Evolutionary conservation across 2,113 vertebrate species (phyloP).

Genomic region (Taurulus bubalis): DNA sequence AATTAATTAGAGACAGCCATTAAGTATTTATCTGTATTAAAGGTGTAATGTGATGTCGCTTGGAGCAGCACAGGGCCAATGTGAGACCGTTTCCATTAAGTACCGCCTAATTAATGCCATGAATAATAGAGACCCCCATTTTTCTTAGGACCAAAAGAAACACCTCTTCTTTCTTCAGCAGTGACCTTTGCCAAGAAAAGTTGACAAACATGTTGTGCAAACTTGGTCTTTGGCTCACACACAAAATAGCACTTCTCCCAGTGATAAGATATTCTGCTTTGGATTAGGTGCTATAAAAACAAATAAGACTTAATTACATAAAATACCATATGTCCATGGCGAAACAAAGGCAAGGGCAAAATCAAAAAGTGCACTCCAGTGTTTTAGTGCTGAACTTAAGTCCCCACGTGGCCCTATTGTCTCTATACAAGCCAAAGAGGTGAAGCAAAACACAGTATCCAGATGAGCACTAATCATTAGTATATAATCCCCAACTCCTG

Average conservation of each 20-base stretch:
- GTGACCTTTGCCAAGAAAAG: slow-evolving; percentile 75
- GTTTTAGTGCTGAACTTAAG: slow-evolving; percentile 65
- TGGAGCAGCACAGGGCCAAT: slow-evolving; percentile 69
- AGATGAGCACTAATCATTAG: slow-evolving; percentile 85
- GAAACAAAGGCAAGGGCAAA: slow-evolving; percentile 74
- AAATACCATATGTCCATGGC: slow-evolving; percentile 55
- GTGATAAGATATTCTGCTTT: slow-evolving; percentile 18
- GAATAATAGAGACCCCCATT: slow-evolving; percentile 79
- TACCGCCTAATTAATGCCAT: slow-evolving; percentile 79
- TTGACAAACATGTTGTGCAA: slow-evolving; percentile 57
- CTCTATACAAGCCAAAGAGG: slow-evolving; percentile 74
- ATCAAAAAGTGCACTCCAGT: slow-evolving; percentile 59
- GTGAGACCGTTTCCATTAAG: slow-evolving; percentile 82
- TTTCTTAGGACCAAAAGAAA: slow-evolving; percentile 73
- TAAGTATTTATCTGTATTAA: slow-evolving; percentile 83
- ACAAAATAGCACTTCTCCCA: slow-evolving; percentile 3
- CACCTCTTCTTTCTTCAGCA: slow-evolving; percentile 56
- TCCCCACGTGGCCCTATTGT: slow-evolving; percentile 69
- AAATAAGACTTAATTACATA: slow-evolving; percentile 59
- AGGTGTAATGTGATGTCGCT: slow-evolving; percentile 81
- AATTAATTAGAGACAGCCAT: slow-evolving; percentile 78
- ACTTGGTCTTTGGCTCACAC: slow-evolving; percentile 38
- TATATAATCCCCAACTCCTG: slow-evolving; percentile 83
- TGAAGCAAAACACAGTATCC: slow-evolving; percentile 81
- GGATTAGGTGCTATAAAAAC: slow-evolving; percentile 49